phyloP scores from a whole-genome alignment of 2,888 invertebrate genomes.

The Spodoptera exigua region DNA sequence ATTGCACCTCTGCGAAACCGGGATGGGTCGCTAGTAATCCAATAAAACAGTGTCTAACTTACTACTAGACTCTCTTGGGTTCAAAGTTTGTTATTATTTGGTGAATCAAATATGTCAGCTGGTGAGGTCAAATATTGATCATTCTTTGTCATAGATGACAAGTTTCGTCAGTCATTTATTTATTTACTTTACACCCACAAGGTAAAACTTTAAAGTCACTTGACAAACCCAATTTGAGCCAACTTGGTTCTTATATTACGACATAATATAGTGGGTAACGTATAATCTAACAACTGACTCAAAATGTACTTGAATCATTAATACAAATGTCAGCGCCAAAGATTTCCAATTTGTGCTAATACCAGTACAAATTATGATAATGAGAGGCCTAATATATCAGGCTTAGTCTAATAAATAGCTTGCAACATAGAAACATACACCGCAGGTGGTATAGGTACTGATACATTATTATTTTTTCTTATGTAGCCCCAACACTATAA shows the following conservation, averaged over 20 bases:
- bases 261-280: constrained; percentile 5
- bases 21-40: too few relatives aligned
- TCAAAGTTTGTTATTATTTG: too few relatives aligned
- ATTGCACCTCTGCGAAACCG: too few relatives aligned
- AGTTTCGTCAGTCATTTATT: too few relatives aligned
- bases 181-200: too few relatives aligned
- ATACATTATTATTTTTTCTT: constrained; percentile 11
- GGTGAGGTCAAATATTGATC: too few relatives aligned
- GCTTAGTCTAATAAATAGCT: background rate
- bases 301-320: constrained; percentile 32
- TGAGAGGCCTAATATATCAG: constrained; percentile 13
- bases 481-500: constrained; percentile 2
- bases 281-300: constrained; percentile 7
- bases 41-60: too few relatives aligned
- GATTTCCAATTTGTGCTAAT: constrained; percentile 17
- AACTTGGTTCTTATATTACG: background rate
- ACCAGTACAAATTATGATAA: constrained; percentile 13
- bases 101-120: too few relatives aligned
- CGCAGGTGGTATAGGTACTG: constrained; percentile 32
- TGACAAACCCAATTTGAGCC: background rate
- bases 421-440: constrained; percentile 8
- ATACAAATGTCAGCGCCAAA: constrained; percentile 20
- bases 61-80: too few relatives aligned
- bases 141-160: too few relatives aligned
- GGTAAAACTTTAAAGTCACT: too few relatives aligned